Conservation (phyloP, 1,140 invertebrate genomes). For the Ostrea edulis region DNA sequence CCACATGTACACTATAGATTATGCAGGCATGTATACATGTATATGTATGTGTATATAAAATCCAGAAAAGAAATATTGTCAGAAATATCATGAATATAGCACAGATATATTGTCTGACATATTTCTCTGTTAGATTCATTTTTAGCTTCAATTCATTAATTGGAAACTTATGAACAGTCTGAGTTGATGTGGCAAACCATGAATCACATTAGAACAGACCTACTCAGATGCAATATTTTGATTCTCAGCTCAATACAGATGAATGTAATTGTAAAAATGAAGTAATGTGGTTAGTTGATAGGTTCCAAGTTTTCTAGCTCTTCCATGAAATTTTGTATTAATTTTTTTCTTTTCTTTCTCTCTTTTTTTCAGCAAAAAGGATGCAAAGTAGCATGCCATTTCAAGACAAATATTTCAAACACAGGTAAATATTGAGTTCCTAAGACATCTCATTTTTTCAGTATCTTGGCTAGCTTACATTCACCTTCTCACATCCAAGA, state of each 20-base stretch:
- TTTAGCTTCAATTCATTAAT: conserved; percentile 15
- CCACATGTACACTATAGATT: too few species aligned
- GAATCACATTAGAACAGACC: neutral
- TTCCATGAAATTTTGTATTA: neutral
- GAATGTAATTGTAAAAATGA: conserved; percentile 9
- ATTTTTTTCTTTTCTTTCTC: neutral
- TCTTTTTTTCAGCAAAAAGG: conserved; percentile 19
- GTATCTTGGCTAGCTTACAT: neutral
- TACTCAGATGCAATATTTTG: neutral
- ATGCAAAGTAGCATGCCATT: conserved; percentile 1
- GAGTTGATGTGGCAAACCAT: neutral
- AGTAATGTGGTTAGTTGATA: neutral
- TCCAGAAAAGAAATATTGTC: too few species aligned
- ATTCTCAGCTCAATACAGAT: conserved; percentile 14
- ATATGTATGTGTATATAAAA: too few species aligned
- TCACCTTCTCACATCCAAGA: neutral
- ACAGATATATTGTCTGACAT: neutral
- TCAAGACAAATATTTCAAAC: conserved; percentile 18
- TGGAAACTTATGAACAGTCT: neutral
- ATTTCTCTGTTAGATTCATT: conserved; percentile 18
- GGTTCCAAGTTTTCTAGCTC: neutral
- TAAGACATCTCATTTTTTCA: neutral
- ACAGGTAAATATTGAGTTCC: neutral
- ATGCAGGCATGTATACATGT: too few species aligned
- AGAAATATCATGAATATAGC: too few species aligned